A percentile compares a stretch with the other conserved stretches of the same genome.
These are phyloP conservation scores for Napeogenes inachia DNA, from an alignment of 2,888 invertebrate species.

Conservation along the genomic window DNA sequence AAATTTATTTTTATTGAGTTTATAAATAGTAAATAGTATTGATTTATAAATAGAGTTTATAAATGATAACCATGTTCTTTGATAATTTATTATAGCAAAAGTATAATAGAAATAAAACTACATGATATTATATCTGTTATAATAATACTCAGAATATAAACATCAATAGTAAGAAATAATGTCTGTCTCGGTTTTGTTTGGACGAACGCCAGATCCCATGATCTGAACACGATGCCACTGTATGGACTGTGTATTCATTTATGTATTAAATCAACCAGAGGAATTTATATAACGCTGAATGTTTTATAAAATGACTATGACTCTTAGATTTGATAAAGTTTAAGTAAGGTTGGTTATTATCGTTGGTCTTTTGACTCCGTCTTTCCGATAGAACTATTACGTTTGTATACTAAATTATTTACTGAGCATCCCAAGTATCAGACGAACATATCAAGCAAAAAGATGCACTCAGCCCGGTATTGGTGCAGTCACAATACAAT, in stretches of 20 bases:
- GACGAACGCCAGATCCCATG: conserved; percentile 28
- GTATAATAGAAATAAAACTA: conserved; percentile 4
- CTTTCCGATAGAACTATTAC: too few relatives aligned
- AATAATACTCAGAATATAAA: conserved; percentile 6
- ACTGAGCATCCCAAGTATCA: neutral
- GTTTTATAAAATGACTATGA: neutral
- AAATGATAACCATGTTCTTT: too few relatives aligned
- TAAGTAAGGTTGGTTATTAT: too few relatives aligned
- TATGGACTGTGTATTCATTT: conserved; percentile 3
- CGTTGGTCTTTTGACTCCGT: too few relatives aligned
- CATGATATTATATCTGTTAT: conserved; percentile 2
- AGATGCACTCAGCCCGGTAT: neutral
- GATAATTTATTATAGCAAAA: neutral
- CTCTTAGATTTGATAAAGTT: neutral
- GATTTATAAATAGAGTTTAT: too few relatives aligned
- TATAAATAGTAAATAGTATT: too few relatives aligned
- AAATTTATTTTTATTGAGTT: too few relatives aligned
- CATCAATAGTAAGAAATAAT: conserved; percentile 26
- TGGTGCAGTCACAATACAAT: neutral
- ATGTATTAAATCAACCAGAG: neutral
- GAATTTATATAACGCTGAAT: neutral
- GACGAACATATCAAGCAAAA: neutral
- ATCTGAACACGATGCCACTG: conserved; percentile 20
- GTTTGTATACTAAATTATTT: neutral
- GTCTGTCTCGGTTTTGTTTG: conserved; percentile 30